Base-by-base conservation (phyloP, 1,140 invertebrate species). In the Drosophila rhopaloa region DNA sequence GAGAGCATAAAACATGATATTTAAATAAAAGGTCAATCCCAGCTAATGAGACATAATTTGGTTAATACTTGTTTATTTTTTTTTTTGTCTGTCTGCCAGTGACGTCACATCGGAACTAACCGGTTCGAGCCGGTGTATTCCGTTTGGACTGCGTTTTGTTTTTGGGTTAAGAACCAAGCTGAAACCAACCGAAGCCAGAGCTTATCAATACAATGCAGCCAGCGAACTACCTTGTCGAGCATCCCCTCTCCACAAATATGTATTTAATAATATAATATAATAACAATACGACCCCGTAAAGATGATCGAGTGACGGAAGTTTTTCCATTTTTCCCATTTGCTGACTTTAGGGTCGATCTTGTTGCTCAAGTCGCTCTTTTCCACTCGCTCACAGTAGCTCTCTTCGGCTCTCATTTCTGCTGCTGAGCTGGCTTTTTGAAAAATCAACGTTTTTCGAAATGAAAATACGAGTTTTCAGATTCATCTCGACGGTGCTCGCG, bases 371-470 rank as follows among this genome's bases (percentile, higher is more conserved):
- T 19, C 46, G 48, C 57, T 77, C 70, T 48, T 53, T 27, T 14
- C 29, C 44, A 5, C 38, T 50, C 57, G 35, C 51, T 14, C 47
- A 8, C 7, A 47, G 13, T 4, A 11, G 7, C 60, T 61, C 44
- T 54, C 40, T 59, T 14, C 7, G 16, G 43, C 53, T 48, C 57
- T 60, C 54, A 40, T 51, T 32, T 44, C 37, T 44, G 41, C 6
- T 7, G 16, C 16, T 51, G 35, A 53, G 68, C 19, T 19, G 71
- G 13, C 44, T 68, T 68, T 77, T 88, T 89, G 75, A 41, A 79
- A 88, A 89, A 83, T 89, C 77, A 70, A 75, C 75, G 43, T 84
- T 73, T 88, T 86, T 84, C 57, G 53, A 84, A 88, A 83, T 81
- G 70, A 53, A 38, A 81, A 75, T 57, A 44, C 76, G 50, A 70